These are phyloP conservation scores for Malacosoma neustria DNA, from an alignment of 2,888 invertebrate species.

Conservation along the genomic window DNA sequence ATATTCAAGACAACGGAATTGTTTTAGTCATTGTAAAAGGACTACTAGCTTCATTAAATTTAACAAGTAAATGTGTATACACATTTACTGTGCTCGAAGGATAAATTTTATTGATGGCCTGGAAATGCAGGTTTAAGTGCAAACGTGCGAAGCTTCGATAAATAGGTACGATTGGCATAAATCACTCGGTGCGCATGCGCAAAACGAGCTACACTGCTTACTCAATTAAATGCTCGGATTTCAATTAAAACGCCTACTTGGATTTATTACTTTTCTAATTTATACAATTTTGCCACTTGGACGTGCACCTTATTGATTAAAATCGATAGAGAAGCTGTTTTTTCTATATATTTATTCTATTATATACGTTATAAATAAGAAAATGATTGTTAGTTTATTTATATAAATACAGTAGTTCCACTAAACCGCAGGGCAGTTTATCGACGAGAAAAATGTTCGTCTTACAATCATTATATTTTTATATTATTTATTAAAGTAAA, in stretches of 20 bases:
- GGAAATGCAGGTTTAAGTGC: slow-evolving; percentile 30
- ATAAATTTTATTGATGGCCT: slow-evolving; percentile 19
- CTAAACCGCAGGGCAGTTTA: too few relatives aligned
- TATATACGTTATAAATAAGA: background rate
- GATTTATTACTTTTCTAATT: slow-evolving; percentile 62
- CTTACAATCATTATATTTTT: too few relatives aligned
- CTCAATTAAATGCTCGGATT: slow-evolving; percentile 64
- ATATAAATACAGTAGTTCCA: too few relatives aligned
- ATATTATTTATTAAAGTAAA: too few relatives aligned
- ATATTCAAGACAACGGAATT: too few relatives aligned
- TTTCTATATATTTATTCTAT: background rate
- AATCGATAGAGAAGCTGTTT: background rate
- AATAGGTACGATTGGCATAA: slow-evolving; percentile 50
- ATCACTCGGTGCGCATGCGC: slow-evolving; percentile 55
- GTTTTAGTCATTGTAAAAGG: too few relatives aligned
- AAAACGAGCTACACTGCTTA: slow-evolving; percentile 30
- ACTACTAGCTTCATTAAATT: too few relatives aligned
- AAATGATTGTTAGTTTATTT: too few relatives aligned
- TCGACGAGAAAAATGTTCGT: too few relatives aligned
- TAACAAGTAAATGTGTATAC: too few relatives aligned
- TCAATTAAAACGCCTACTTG: slow-evolving; percentile 66
- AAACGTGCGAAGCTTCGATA: slow-evolving; percentile 39
- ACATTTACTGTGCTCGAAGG: too few relatives aligned
- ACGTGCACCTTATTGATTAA: slow-evolving; percentile 19
- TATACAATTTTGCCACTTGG: slow-evolving; percentile 42